Evolutionary conservation across 2,888 invertebrate species (phyloP).

Genomic region (Ametastegia equiseti): DNA sequence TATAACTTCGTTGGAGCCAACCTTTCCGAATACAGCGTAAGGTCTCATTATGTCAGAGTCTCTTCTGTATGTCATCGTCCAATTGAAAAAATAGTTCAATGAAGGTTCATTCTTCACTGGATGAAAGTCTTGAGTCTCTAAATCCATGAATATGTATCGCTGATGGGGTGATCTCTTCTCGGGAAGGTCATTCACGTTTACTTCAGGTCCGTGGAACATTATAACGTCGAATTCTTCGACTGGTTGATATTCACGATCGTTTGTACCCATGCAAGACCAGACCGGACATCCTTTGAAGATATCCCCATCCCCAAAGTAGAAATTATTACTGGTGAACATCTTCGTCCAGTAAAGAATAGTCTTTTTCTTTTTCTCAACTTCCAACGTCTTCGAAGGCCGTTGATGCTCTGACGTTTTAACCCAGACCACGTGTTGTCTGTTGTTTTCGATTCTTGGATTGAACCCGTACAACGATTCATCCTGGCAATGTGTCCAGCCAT

Average conservation of each 20-base stretch:
- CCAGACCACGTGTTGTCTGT: not conserved
- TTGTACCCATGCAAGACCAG: not conserved
- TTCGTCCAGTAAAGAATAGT: slow-evolving; percentile 23
- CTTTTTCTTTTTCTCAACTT: not conserved
- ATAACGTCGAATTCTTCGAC: slow-evolving; percentile 40
- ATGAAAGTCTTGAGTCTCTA: slow-evolving; percentile 22
- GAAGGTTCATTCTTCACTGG: not conserved
- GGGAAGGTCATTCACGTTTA: slow-evolving; percentile 14
- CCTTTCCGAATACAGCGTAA: not conserved
- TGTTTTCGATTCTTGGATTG: not conserved
- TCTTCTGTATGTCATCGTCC: slow-evolving; percentile 48
- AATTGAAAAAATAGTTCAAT: slow-evolving; percentile 49
- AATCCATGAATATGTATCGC: slow-evolving; percentile 34
- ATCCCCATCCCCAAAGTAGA: slow-evolving; percentile 6
- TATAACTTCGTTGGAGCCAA: not conserved
- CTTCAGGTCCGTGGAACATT: slow-evolving; percentile 38
- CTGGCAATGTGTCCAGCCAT: not conserved
- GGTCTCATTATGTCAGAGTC: slow-evolving; percentile 22
- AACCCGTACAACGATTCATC: not conserved
- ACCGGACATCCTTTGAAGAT: slow-evolving; percentile 10
- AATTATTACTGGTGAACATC: slow-evolving; percentile 20
- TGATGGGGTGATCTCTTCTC: slow-evolving; percentile 26
- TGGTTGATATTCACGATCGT: slow-evolving; percentile 12
- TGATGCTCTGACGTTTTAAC: too few species aligned
- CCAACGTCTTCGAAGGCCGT: not conserved